A percentile compares a stretch with the other conserved stretches of the same genome.
Conservation (phyloP, 2,888 invertebrate genomes). For the Escarpia spicata region DNA sequence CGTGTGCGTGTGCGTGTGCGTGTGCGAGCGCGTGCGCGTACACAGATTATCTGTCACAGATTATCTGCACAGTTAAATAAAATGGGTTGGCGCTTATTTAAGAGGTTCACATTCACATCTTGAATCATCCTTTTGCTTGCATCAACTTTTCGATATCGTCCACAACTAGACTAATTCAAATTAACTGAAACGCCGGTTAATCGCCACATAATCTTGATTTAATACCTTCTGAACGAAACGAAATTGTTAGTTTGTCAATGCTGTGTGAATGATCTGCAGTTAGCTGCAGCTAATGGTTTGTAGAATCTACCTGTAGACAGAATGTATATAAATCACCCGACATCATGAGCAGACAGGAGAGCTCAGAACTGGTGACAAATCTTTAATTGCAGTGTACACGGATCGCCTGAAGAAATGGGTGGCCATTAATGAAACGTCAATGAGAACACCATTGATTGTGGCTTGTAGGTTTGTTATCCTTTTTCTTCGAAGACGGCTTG, state of each 20-base stretch:
- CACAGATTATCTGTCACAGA: neutral
- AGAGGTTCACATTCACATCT: neutral
- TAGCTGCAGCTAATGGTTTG: no score
- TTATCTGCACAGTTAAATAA: neutral
- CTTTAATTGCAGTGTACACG: neutral
- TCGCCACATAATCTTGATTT: no score
- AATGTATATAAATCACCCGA: no score
- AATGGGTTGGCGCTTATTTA: neutral
- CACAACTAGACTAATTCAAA: neutral
- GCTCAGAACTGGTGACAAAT: neutral
- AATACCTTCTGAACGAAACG: no score
- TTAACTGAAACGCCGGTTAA: neutral
- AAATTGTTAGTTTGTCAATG: no score
- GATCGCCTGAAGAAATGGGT: neutral
- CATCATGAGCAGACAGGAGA: no score
- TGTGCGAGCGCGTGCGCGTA: neutral
- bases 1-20: neutral
- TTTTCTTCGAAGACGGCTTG: no score
- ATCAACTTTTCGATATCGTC: neutral
- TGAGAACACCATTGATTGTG: neutral
- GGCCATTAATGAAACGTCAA: neutral
- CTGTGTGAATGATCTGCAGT: no score
- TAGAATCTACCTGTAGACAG: neutral
- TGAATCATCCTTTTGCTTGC: neutral
- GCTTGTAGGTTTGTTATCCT: no score